Base-by-base conservation (phyloP, 2,888 invertebrate species). In the Fragum fragum region DNA sequence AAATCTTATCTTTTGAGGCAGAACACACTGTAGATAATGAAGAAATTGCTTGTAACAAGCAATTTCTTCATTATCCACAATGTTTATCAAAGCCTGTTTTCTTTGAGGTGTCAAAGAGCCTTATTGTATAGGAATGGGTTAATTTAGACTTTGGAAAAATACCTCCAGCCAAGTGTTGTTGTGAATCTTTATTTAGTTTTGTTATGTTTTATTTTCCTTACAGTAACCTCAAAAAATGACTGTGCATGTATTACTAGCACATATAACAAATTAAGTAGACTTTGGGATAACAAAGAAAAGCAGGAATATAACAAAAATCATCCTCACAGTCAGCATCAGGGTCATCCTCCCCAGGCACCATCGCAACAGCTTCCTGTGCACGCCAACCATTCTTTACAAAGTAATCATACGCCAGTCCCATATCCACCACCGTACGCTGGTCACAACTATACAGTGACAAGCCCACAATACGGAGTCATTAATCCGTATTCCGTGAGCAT, bases 241-340 rank as follows among this genome's bases (percentile, higher is more conserved):
- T 93, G 93, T 90, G 90, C 92, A 81, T 93, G 93, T 89, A 88
- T 94, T 84, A 90, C 92, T 76, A 93, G 90, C 81, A 94, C 94
- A 42, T 93, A 93, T 91, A 93, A 92, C 91, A 94, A 94, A 88
- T 89, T 94, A 82, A 93, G 92, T 82, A 91, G 92, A 81, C 91
- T 94, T 73, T 94, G 94, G 94, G 93, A 93, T 83, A 93, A 93
- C 87, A 93, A 93, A 81, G 92, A 92, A 61, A 92, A 93, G 77
- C 91, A 83, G 93, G 93, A 93, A 79, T 92, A 93, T 88, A 92
- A 93, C 81, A 90, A 92, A 79, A 91, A 93, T 70, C 91, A 87
- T 29, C 81, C 83, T 52, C 88, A 86, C 39, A 72, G 77, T n/a
- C 83, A 83, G 32, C 79, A 80, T 66, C 82, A 85, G 70, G 81